Evolutionary conservation across 1,140 invertebrate species (phyloP), one percentile per base, ranked within the genome.

Genomic region (Drosophila neocordata): DNA sequence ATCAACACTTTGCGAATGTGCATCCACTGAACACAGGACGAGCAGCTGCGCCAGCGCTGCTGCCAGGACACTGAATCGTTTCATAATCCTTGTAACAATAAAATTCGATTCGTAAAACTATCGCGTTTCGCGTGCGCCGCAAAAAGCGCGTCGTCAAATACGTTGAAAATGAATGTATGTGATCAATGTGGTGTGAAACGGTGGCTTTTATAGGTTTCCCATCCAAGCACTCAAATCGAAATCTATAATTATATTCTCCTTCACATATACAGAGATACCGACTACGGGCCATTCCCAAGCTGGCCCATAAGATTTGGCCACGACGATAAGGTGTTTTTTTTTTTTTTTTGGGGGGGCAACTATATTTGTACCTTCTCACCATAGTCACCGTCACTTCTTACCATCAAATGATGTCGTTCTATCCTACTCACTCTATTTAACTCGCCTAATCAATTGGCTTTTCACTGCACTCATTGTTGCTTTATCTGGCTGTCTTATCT

Each of bases 231-330:
- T 66, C 81, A 61, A 64, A 57, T 69, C 68, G n/a, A 65, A 77
- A 79, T 85, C 77, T 77, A 77, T 80, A 80, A 85, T 80, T 85
- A 85, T 76, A 13, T n/a, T 60, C 69, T 27, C 35, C 24, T 38
- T 48, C 31, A 60, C 52, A 37, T 13, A 55, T 48, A 59, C 48
- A 69, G 55, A 62, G 61, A 68, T 22, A 68, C 34, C 44, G 48
- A 55, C 5, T 15, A n/a, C n/a, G 4, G 5, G n/a, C n/a, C 38
- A 5, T 13, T 12, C 6, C 41, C 22, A 35, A 57, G 31, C 22
- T 34, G 64, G 12, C 22, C 22, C 37, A 37, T 59, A 59, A 59
- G 57, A 59, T 59, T 59, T 72, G 44, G 52, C 58, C 56, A 48
- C 13, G 37, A 13, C 38, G 73, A 76, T 76, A 76, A 75, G 63